Conservation (phyloP, 2,113 vertebrate species). For the Microtus ochrogaster region DNA sequence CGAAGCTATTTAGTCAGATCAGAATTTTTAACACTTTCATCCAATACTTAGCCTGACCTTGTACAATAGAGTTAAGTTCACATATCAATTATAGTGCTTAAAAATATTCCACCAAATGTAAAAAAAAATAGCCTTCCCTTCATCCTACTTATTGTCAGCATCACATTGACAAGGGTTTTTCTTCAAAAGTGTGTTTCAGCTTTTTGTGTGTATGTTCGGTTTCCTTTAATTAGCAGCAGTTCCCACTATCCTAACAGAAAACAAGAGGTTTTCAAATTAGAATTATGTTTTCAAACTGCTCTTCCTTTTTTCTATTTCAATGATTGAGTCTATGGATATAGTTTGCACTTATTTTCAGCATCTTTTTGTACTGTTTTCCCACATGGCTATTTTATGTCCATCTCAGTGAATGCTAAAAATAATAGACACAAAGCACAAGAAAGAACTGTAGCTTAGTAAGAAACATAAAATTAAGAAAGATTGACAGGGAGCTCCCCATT, state of each 20-base stretch:
- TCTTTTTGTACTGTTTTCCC: neutral
- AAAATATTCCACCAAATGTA: neutral
- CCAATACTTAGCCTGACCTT: neutral
- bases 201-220: neutral
- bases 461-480: conserved; percentile 17
- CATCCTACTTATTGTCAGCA: neutral
- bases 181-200: neutral
- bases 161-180: neutral
- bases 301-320: neutral
- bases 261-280: neutral
- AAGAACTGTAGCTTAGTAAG: neutral
- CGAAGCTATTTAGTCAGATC: neutral
- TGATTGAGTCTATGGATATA: neutral
- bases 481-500: neutral
- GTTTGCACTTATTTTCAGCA: neutral
- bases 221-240: neutral
- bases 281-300: conserved; percentile 1
- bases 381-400: neutral
- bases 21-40: neutral
- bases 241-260: neutral
- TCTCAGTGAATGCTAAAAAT: neutral
- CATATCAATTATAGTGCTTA: conserved; percentile 2
- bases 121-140: neutral
- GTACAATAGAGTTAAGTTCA: neutral
- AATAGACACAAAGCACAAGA: neutral